Evolutionary conservation across 2,113 vertebrate genomes (phyloP).

Genomic region (Sapajus apella): DNA sequence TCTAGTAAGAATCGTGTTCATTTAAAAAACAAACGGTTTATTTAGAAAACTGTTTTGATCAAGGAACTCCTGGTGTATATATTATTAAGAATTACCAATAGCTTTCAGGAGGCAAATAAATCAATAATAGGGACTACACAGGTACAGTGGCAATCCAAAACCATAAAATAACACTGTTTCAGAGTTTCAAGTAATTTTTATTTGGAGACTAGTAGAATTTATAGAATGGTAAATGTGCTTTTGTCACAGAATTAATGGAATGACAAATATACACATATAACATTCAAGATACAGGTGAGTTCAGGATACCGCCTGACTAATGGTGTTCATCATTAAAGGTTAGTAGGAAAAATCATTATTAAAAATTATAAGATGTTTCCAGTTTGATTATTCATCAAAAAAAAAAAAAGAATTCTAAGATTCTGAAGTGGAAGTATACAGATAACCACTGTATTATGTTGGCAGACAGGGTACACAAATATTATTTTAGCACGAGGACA

Average conservation of each 20-base stretch:
- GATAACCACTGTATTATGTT: background rate
- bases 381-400: background rate
- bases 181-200: background rate
- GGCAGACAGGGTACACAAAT: background rate
- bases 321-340: background rate
- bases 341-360: background rate
- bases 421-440: background rate
- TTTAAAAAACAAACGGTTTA: conserved; percentile 24
- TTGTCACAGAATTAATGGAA: background rate
- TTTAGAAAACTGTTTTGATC: background rate
- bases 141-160: background rate
- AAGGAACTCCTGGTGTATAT: background rate
- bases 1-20: background rate
- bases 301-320: background rate
- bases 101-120: background rate
- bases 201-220: background rate
- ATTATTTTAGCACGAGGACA: background rate
- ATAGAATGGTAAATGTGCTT: background rate
- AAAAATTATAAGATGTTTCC: background rate
- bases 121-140: background rate
- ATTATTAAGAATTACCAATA: background rate
- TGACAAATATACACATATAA: background rate
- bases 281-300: background rate
- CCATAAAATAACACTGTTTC: background rate
- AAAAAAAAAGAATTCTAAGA: background rate